phyloP scores from a whole-genome alignment of 2,888 invertebrate genomes.

The Heteromyza rotundicornis region DNA sequence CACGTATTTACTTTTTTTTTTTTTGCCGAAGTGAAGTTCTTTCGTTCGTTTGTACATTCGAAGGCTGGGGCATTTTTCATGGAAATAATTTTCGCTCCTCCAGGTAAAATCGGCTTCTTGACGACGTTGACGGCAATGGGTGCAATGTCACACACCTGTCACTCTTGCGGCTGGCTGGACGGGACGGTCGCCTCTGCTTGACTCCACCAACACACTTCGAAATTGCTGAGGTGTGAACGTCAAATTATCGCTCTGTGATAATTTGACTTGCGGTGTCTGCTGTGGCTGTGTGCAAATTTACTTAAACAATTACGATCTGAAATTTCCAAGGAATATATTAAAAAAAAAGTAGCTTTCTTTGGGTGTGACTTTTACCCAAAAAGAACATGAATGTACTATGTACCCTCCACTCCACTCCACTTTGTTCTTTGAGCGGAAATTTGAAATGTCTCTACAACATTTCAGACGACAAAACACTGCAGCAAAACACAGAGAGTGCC shows the following conservation, averaged over 20 bases:
- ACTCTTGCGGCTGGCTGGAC: not conserved
- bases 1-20: not conserved
- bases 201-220: not conserved
- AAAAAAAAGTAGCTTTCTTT: too few species aligned
- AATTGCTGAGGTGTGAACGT: not conserved
- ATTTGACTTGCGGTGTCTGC: not conserved
- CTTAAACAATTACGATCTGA: not conserved
- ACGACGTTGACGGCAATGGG: too few species aligned
- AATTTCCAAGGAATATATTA: too few species aligned
- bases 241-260: not conserved
- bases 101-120: not conserved
- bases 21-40: not conserved
- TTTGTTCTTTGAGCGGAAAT: too few species aligned
- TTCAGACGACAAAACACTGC: too few species aligned
- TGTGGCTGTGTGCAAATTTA: not conserved
- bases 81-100: constrained; percentile 3
- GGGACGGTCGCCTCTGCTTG: not conserved
- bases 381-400: too few species aligned
- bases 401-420: too few species aligned
- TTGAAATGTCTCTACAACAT: too few species aligned
- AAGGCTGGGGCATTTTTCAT: not conserved
- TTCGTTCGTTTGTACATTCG: not conserved
- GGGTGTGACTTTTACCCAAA: too few species aligned
- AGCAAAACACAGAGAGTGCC: too few species aligned
- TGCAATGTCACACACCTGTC: constrained; percentile 8